A percentile compares a stretch with the other conserved stretches of the same genome.
Conservation (phyloP, 2,113 vertebrate species). For the Narcine bancroftii region DNA sequence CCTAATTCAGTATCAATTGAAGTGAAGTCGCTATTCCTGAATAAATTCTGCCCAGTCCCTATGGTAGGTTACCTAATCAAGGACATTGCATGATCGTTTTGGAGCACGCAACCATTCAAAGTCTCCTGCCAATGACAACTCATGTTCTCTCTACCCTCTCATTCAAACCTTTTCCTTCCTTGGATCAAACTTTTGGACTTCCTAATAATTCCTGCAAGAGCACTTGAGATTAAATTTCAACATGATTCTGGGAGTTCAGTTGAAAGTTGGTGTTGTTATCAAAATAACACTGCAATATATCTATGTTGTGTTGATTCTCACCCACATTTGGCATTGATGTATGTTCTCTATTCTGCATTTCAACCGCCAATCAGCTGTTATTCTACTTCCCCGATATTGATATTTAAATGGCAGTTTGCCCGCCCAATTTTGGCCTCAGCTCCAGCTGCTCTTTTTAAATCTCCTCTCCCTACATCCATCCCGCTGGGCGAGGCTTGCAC, state of each 20-base stretch:
- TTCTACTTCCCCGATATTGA: background rate
- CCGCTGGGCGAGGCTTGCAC: background rate
- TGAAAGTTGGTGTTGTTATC: background rate
- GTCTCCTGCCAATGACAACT: background rate
- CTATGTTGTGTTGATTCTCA: background rate
- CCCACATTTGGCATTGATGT: background rate
- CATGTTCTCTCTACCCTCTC: background rate
- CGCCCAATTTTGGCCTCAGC: background rate
- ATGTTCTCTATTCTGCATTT: background rate
- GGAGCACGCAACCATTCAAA: too few species aligned
- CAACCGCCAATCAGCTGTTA: conserved; percentile 2
- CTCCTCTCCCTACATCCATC: background rate
- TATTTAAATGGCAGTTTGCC: background rate
- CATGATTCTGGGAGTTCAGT: background rate
- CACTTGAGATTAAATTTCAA: background rate
- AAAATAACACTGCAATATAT: background rate
- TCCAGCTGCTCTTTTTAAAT: conserved; percentile 21
- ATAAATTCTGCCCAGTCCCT: too few species aligned
- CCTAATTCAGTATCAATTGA: too few species aligned
- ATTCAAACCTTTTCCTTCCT: background rate
- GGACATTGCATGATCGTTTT: background rate
- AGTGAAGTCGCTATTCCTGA: too few species aligned
- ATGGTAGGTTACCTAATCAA: background rate
- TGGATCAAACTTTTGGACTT: background rate
- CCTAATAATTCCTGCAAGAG: background rate